Evolutionary conservation across 1,140 invertebrate species (phyloP), one percentile per base, ranked within the genome.

Genomic region (Wiebesia pumilae): DNA sequence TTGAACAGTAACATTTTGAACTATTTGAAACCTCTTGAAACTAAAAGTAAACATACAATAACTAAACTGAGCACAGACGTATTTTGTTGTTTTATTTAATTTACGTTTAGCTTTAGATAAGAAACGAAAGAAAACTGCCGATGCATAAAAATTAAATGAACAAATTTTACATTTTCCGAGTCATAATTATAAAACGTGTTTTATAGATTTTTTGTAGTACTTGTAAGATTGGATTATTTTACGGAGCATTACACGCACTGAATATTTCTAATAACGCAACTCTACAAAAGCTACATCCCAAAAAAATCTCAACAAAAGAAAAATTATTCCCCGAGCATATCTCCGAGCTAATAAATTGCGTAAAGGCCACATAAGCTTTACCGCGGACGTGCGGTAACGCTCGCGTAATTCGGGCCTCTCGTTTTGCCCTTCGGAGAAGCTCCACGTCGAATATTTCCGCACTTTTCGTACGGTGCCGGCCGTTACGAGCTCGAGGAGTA

Each of bases 381-480:
- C n/a, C 58, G 24, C 27, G 58, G 2, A 62, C 3, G n/a, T n/a
- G 24, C 4, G 10, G 69, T n/a, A 77, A 84, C 51, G 82, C 82
- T 84, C 73, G 83, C 69, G 83, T 84, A 84, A 84, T 54, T 78
- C 54, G 30, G 71, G 30, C 43, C 43, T 3, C 9, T 30, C 58
- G 47, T 81, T 80, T 3, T 65, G 78, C 16, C 43, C 78, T 7
- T 62, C 33, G 19, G 0, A 19, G 51, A 54, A 51, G 3, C n/a
- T 30, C 19, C 27, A 30, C 27, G 9, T n/a, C 19, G 58, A 35
- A 24, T 54, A 58, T 30, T 0, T n/a, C 10, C 21, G 67, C 30
- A n/a, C 77, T 43, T 81, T 81, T 81, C 79, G 47, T 75, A 86
- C 84, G 84, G 84, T 86, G 77, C 79, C 65, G 24, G 21, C 2